Evolutionary conservation across 1,140 invertebrate species (phyloP).

Genomic region (Calosoma granatense): DNA sequence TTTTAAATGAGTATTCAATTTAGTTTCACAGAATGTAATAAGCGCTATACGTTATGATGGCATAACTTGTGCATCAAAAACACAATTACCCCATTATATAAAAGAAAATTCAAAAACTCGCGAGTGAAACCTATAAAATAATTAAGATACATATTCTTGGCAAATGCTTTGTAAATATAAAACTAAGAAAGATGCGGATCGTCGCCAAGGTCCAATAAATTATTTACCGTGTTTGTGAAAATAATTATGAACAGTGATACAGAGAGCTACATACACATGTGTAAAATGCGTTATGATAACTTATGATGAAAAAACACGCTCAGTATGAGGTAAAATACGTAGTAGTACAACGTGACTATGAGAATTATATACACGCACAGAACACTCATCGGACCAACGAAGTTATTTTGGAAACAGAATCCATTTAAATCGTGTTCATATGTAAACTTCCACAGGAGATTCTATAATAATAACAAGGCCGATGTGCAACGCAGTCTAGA

Average conservation of each 20-base stretch:
- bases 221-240: neutral
- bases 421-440: neutral
- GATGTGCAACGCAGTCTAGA: neutral
- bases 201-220: neutral
- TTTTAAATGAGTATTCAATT: no score
- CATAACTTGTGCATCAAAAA: no score
- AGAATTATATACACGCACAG: neutral
- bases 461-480: constrained; percentile 6
- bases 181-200: neutral
- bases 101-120: no score
- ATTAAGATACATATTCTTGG: neutral
- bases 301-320: no score
- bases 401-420: neutral
- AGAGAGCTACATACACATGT: no score
- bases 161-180: constrained; percentile 1
- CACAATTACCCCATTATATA: no score
- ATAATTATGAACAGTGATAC: neutral
- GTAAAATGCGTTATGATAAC: no score
- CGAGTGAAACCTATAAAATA: no score
- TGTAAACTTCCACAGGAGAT: neutral
- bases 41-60: no score
- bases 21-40: no score
- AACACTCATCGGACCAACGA: neutral
- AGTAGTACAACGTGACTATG: no score
- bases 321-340: no score